Conservation (phyloP, 2,797 vertebrate species). For the Falco concolor region DNA sequence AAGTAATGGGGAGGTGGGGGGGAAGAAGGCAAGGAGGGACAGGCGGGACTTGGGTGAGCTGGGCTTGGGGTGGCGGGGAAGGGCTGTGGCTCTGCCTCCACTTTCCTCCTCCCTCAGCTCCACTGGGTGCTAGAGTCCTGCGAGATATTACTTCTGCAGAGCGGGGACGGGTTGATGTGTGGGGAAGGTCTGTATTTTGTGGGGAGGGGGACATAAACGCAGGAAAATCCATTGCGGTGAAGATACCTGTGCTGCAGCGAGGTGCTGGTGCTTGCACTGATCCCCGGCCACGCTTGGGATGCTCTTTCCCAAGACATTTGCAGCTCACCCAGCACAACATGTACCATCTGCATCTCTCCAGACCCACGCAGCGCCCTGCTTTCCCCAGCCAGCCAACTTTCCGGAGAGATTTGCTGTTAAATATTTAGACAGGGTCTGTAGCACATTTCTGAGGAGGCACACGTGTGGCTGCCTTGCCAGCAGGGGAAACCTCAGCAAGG, state of each 20-base stretch:
- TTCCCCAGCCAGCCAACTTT: neutral
- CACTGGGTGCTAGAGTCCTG: fast-evolving
- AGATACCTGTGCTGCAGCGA: neutral
- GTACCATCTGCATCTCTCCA: neutral
- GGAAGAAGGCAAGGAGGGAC: neutral
- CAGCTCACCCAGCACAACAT: neutral
- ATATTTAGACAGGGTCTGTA: neutral
- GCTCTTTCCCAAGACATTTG: neutral
- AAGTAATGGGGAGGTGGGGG: neutral
- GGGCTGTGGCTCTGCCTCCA: neutral
- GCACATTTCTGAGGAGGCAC: neutral
- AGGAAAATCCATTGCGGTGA: neutral
- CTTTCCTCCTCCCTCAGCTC: neutral
- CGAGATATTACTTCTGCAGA: neutral
- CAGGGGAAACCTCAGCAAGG: neutral
- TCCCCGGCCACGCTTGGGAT: neutral
- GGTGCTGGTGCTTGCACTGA: neutral
- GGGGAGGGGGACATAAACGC: neutral
- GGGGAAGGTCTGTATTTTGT: neutral
- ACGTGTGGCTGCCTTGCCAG: neutral
- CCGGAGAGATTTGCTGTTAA: neutral
- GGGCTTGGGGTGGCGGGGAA: neutral
- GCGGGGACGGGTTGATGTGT: neutral
- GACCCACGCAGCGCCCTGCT: neutral
- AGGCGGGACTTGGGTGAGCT: neutral